phyloP scores from a whole-genome alignment of 1,140 invertebrate species.

The Tetramorium parvispinum region DNA sequence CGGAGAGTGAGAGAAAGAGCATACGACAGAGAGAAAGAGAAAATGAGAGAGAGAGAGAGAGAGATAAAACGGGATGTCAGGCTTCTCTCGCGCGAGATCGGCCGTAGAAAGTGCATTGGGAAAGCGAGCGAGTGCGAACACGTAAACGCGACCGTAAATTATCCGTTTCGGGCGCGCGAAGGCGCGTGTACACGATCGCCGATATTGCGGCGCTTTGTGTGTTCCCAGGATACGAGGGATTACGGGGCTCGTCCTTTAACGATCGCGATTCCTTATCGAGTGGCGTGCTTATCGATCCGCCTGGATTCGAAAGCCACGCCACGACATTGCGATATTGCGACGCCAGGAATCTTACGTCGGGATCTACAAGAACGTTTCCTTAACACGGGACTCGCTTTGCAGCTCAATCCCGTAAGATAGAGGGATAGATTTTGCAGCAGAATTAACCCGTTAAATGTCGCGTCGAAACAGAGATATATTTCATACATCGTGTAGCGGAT shows the following conservation, averaged over 20 bases:
- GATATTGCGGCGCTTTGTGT: conserved; percentile 47
- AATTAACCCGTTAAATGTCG: neutral
- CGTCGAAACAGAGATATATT: neutral
- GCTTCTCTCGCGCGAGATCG: conserved; percentile 61
- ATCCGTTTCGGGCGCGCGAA: conserved; percentile 65
- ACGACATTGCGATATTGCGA: neutral
- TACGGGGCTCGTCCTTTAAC: conserved; percentile 65
- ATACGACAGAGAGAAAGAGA: neutral
- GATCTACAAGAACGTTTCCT: neutral
- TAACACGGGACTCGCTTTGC: neutral
- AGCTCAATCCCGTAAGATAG: neutral
- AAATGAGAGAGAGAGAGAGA: conserved; percentile 35
- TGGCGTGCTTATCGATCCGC: conserved; percentile 31
- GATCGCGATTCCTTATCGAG: conserved; percentile 48
- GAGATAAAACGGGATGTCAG: conserved; percentile 50
- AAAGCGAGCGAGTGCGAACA: conserved; percentile 75
- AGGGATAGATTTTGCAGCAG: too few species aligned
- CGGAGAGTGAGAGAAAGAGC: conserved; percentile 27
- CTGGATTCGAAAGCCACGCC: conserved; percentile 28
- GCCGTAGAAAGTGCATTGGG: conserved; percentile 73
- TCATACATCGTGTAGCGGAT: neutral
- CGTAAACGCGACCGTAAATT: conserved; percentile 78
- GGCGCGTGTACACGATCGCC: conserved; percentile 53
- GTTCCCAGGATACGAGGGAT: conserved; percentile 46
- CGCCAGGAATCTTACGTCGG: neutral